These are phyloP conservation scores for Symphodus melops DNA, from an alignment of 2,113 vertebrate genomes.

Conservation along the genomic window DNA sequence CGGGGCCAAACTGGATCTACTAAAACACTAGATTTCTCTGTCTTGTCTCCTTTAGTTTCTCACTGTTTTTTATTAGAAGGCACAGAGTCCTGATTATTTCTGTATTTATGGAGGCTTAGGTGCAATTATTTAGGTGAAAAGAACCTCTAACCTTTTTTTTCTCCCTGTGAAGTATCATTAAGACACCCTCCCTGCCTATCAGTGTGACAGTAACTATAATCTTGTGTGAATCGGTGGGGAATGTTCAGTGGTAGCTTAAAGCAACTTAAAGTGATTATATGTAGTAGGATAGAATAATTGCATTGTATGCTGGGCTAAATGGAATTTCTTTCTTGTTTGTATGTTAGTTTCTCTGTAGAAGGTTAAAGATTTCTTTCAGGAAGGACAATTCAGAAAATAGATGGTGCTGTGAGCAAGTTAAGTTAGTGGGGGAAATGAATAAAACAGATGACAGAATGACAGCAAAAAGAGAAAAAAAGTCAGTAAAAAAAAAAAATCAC, in stretches of 20 bases:
- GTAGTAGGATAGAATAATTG: too few relatives aligned
- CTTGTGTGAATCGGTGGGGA: not conserved
- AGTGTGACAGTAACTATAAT: not conserved
- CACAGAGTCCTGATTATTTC: not conserved
- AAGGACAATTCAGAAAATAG: not conserved
- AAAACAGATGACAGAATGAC: not conserved
- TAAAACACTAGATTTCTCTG: slow-evolving; percentile 34
- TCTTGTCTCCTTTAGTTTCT: slow-evolving; percentile 8
- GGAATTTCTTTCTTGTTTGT: too few relatives aligned
- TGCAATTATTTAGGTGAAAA: not conserved
- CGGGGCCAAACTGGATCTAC: slow-evolving; percentile 39
- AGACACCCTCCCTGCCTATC: not conserved
- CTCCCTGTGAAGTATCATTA: not conserved
- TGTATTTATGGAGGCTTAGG: not conserved
- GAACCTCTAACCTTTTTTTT: not conserved
- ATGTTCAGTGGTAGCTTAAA: not conserved
- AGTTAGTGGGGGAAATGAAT: not conserved
- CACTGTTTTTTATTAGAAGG: slow-evolving; percentile 8
- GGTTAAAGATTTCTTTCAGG: not conserved
- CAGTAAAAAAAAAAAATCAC: too few relatives aligned
- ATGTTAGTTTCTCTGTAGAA: not conserved
- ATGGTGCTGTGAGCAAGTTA: not conserved
- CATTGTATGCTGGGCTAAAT: too few relatives aligned
- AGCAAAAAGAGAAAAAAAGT: too few relatives aligned
- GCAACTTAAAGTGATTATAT: too few relatives aligned